Base-by-base conservation (phyloP, 2,113 vertebrate genomes). In the Chroicocephalus ridibundus region DNA sequence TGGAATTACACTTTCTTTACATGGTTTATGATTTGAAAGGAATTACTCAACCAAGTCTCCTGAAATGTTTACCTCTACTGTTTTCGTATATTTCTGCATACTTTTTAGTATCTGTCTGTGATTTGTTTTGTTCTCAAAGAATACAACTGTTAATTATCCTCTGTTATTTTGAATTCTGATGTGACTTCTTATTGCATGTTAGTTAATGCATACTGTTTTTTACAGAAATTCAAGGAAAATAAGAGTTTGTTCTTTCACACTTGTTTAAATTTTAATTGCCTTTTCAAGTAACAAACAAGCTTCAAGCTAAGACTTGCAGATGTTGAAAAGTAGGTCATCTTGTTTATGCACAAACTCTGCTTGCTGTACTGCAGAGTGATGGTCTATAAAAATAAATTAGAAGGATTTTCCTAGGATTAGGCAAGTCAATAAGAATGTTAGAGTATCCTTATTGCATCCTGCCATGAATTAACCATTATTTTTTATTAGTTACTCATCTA, bases 241-340 rank as follows among this genome's bases (percentile, higher is more conserved):
- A 90, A 95, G 85, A 78, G 65, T 93, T 95, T 94, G 82, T 96
- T 97, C 94, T 94, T 91, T 94, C 72, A 91, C 92, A 92, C 85
- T 97, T 96, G 75, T 98, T 98, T 98, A 98, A 98, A 97, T 96
- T 98, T 98, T 98, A 98, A 98, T 98, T 98, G 91, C 91, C 69
- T 96, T 97, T 97, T 97, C 94, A 97, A 98, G 97, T 94, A 97
- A 93, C 51, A 82, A 94, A 91, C 92, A 93, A 97, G 91, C 96
- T 97, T 97, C 82, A 90, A 97, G 97, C 90, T 90, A 97, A 95
- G 90, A 83, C 97, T 96, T 95, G 93, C 87, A 96, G 96, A 97
- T 95, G 90, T 72, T 93, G 90, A 94, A 98, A 98, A 97, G 86
- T 98, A 96, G 97, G 98, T 97, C 97, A 96, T 97, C 89, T 88